Evolutionary conservation across 2,797 vertebrate species (phyloP), one percentile per base, ranked within the genome.

Genomic region (Antennarius maculatus): DNA sequence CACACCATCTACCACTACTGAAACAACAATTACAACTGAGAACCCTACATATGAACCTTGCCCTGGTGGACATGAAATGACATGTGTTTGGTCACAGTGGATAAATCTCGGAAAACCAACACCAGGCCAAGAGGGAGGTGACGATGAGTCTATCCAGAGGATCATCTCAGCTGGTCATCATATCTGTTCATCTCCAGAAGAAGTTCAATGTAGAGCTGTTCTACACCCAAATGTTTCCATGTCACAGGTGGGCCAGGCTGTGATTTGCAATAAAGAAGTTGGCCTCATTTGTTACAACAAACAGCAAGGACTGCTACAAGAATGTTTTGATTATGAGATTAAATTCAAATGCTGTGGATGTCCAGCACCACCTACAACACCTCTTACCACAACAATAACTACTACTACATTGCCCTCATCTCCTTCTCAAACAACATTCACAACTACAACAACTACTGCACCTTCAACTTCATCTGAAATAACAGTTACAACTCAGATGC

Each of bases 321-420:
- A 51, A 5, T 51, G 49, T 15, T 51, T 51, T 28, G 49, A 51
- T 51, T 51, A 51, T 51, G 49, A 51, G 14, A 29, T 51, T 9
- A 28, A 8, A 15, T 28, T 51, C 27, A 29, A 51, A 15, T 51
- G 49, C 27, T 51, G 49, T 51, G 27, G 3, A 0, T 51, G 49
- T 15, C 23, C 23, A 14, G 37, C 70, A 14, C 6, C 49, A 29
- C 1, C 49, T 1, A 7, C 49, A 14, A 16, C 49, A 4, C 7
- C 49, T 51, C 0, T 18, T 28, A 49, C 55, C 4, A 34, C 31
- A 34, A 34, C 31, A 6, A 34, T 8, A 10, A 63, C 54, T 42
- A 23, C 23, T 23, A 23, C 23, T 23, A 23, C 23, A 23, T 23
- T 23, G 23, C 28, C 50, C 16, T 28, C 15, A 31, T 28, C 49